A percentile compares a stretch with the other conserved stretches of the same genome.
Conservation (phyloP, 2,888 invertebrate species). For the Aleiodes testaceus region DNA sequence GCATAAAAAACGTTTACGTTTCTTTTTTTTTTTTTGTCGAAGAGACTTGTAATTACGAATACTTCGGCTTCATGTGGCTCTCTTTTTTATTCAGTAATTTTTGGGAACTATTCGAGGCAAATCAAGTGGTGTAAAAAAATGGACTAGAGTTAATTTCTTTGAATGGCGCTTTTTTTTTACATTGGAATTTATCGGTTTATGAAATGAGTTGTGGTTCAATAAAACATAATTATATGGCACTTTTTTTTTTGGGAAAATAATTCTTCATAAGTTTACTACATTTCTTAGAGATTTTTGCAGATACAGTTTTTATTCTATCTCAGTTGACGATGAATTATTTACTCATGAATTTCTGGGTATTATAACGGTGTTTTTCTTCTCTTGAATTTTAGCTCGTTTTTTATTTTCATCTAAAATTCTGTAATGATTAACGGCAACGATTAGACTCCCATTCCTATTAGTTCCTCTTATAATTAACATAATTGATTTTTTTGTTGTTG, state of each 20-base stretch:
- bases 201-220: constrained; percentile 1
- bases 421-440: constrained; percentile 14
- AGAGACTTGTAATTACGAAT: background rate
- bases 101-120: constrained; percentile 12
- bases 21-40: background rate
- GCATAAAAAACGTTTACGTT: constrained; percentile 23
- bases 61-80: background rate
- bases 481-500: constrained; percentile 6
- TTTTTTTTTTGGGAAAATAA: constrained; percentile 1
- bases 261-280: background rate
- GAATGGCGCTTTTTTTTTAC: constrained; percentile 21
- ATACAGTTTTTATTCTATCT: constrained; percentile 1
- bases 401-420: background rate
- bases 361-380: constrained; percentile 11
- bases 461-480: constrained; percentile 23
- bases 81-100: too few species aligned
- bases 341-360: background rate
- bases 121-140: constrained; percentile 40
- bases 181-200: constrained; percentile 5
- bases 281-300: constrained; percentile 10
- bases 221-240: constrained; percentile 33
- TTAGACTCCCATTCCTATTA: background rate
- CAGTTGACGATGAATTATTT: constrained; percentile 11
- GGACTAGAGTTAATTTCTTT: constrained; percentile 25
- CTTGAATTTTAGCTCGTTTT: too few species aligned